A percentile compares a stretch with the other conserved stretches of the same genome.
Conservation (phyloP, 1,140 invertebrate species). For the Drosophila biarmipes region DNA sequence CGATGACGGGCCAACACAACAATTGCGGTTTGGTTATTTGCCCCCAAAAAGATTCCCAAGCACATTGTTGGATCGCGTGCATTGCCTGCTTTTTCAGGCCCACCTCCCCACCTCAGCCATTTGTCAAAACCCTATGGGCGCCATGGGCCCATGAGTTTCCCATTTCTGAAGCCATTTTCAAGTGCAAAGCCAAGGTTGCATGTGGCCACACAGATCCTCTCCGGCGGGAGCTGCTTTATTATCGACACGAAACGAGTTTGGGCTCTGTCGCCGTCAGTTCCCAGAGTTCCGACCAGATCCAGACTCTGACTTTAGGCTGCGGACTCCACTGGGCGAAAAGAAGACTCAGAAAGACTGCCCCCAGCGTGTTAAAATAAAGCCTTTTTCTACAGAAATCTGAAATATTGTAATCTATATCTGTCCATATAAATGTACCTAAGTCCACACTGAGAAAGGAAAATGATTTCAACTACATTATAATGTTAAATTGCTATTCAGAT, state of each 20-base stretch:
- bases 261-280: conserved; percentile 21
- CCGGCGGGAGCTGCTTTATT: conserved; percentile 53
- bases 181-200: conserved; percentile 78
- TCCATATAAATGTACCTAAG: no score
- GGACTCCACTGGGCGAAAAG: conserved; percentile 23
- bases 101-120: conserved; percentile 6
- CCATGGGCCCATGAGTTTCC: conserved; percentile 5
- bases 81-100: background rate
- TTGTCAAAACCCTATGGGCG: conserved; percentile 67
- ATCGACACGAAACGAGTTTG: conserved; percentile 70
- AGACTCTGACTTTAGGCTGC: background rate
- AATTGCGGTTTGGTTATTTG: conserved; percentile 56
- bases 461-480: no score
- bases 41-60: conserved; percentile 71
- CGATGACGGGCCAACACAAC: conserved; percentile 51
- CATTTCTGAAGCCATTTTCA: conserved; percentile 49
- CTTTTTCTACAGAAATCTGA: background rate
- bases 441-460: no score
- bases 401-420: no score
- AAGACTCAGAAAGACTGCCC: background rate
- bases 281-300: conserved; percentile 37
- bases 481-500: no score
- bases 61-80: conserved; percentile 76
- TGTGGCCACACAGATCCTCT: conserved; percentile 23
- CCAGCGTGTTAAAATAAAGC: background rate